Percentiles rank a stretch among this genome's conserved stretches.
Conservation (phyloP, 2,888 invertebrate genomes). For the Leptarthrus brevirostris region DNA sequence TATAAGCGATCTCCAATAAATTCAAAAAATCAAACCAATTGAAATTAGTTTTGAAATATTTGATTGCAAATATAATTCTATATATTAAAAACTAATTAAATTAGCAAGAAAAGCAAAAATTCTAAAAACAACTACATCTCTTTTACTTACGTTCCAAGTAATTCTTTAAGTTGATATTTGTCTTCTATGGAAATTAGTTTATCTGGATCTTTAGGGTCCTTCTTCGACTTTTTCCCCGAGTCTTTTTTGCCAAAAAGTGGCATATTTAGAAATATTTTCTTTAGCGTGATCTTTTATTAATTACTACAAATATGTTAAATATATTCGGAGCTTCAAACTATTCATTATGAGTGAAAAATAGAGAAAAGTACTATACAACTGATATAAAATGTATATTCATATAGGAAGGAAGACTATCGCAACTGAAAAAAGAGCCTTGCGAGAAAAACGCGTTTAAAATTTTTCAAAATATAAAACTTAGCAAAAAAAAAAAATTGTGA, state of each 20-base stretch:
- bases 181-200: conserved; percentile 88
- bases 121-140: too few species aligned
- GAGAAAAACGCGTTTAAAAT: background rate
- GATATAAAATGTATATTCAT: too few species aligned
- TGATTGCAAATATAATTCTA: too few species aligned
- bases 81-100: too few species aligned
- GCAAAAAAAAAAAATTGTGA: too few species aligned
- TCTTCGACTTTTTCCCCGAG: conserved; percentile 85
- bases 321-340: background rate
- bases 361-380: too few species aligned
- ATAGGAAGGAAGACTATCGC: too few species aligned
- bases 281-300: conserved; percentile 29
- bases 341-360: background rate
- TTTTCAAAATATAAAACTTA: too few species aligned
- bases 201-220: conserved; percentile 80
- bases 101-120: too few species aligned
- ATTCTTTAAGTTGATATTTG: conserved; percentile 89
- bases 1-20: too few species aligned
- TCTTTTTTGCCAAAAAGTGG: conserved; percentile 93
- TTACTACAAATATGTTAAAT: background rate
- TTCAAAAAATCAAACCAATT: too few species aligned
- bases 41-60: too few species aligned
- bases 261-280: conserved; percentile 71
- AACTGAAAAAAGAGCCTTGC: background rate
- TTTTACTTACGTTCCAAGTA: conserved; percentile 85